phyloP scores from a whole-genome alignment of 2,797 vertebrate species.

The Discoglossus pictus region DNA sequence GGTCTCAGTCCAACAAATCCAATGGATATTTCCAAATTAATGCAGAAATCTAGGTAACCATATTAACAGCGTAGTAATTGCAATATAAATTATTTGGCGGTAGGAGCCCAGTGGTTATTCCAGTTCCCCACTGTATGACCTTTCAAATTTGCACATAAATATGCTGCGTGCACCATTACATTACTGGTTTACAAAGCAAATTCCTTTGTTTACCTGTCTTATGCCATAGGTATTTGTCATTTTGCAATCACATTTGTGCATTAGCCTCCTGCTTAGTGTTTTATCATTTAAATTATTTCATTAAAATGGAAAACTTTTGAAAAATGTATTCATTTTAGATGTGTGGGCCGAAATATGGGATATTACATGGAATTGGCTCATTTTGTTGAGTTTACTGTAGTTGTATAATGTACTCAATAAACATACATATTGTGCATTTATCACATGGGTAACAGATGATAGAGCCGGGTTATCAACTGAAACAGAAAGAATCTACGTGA shows the following conservation, averaged over 20 bases:
- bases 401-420: no score
- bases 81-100: conserved; percentile 27
- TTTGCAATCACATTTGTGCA: conserved; percentile 4
- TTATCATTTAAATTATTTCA: no score
- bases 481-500: no score
- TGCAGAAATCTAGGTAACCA: conserved; percentile 29
- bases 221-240: conserved; percentile 2
- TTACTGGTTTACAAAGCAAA: conserved; percentile 22
- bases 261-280: no score
- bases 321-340: no score
- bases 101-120: conserved; percentile 27
- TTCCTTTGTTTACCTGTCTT: conserved; percentile 28
- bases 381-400: no score
- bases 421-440: no score
- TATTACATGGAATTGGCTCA: no score
- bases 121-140: conserved; percentile 36
- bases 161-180: conserved; percentile 18
- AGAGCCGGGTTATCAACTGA: no score
- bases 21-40: conserved; percentile 22
- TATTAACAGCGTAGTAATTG: conserved; percentile 26
- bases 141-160: conserved; percentile 34
- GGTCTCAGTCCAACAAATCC: conserved; percentile 23
- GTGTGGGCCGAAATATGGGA: no score
- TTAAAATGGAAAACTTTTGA: no score
- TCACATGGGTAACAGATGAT: no score